Base-by-base conservation (phyloP, 1,140 invertebrate genomes). In the Ridgeia piscesae region DNA sequence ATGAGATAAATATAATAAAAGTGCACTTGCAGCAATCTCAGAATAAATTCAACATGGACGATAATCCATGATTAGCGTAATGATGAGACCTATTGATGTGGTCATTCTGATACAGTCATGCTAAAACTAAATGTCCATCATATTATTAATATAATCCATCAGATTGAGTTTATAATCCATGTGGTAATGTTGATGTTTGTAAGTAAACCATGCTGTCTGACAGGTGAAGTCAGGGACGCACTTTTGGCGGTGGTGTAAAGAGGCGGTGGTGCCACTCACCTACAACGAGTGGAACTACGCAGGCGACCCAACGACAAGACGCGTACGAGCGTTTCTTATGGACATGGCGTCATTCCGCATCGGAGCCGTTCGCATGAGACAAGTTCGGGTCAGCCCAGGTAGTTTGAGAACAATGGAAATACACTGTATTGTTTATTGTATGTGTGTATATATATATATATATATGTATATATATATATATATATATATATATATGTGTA, bases 331-430 rank as follows among this genome's bases (percentile, higher is more conserved):
- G 34, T 92, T 88, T 33, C 50, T 92, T 14, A 34, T 33, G 14
- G 91, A 92, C 14, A 42, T 33, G 33, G 33, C 33, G 17, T 88
- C 33, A 9, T 58, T 93, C 9, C n/a, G 93, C 91, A 92, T 93
- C 31, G 93, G 93, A 35, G 34, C 92, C 31, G 48, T 92, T 14
- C 58, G 92, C 27, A 91, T 93, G 77, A 92, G 93, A 91, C 93
- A 93, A 92, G 48, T 91, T 27, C 58, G 93, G 58, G 91, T 93
- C 17, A 93, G 91, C 35, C 91, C 91, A 92, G 89, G 89, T 92
- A 17, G 35, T 21, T 34, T 27, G 14, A 34, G 0, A 42, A 2
- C 33, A 89, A 89, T 9, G 34, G 89, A 89, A n/a, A n/a, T n/a
- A n/a, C n/a, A n/a, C n/a, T n/a, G n/a, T n/a, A n/a, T n/a, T n/a